Evolutionary conservation across 2,797 vertebrate genomes (phyloP).

Genomic region (Enteromius treurensis): DNA sequence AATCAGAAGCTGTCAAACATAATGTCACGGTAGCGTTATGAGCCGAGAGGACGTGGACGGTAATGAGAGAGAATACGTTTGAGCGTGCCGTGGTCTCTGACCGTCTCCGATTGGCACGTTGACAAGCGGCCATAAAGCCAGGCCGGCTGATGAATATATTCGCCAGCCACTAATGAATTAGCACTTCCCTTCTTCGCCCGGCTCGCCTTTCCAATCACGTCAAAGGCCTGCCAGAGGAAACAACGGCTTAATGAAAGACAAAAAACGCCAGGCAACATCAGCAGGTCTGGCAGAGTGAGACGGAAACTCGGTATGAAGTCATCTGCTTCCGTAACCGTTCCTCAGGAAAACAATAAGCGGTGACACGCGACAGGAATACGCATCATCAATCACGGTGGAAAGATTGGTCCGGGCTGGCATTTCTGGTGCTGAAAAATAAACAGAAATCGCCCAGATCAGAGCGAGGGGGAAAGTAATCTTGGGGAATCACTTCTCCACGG

Average conservation of each 20-base stretch:
- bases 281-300: constrained; percentile 10
- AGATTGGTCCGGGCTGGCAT: constrained; percentile 22
- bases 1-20: constrained; percentile 97
- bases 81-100: constrained; percentile 33
- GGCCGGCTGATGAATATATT: constrained; percentile 60
- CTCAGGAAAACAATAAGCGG: constrained; percentile 57
- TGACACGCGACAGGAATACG: constrained; percentile 40
- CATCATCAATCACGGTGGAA: constrained; percentile 59
- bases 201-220: constrained; percentile 52
- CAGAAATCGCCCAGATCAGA: constrained; percentile 40
- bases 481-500: constrained; percentile 32
- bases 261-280: neutral
- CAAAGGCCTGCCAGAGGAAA: constrained; percentile 64
- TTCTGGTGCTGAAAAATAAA: constrained; percentile 45
- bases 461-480: constrained; percentile 34
- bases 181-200: constrained; percentile 63
- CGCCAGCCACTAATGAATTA: constrained; percentile 64
- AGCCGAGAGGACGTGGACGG: constrained; percentile 63
- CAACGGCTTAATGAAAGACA: constrained; percentile 73
- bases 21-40: constrained; percentile 85
- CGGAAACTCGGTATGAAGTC: constrained; percentile 41
- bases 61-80: constrained; percentile 44
- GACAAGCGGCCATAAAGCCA: constrained; percentile 46
- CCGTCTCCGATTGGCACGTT: constrained; percentile 39
- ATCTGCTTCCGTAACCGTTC: constrained; percentile 54